phyloP scores from a whole-genome alignment of 2,888 invertebrate species.

The Priapulus caudatus region DNA sequence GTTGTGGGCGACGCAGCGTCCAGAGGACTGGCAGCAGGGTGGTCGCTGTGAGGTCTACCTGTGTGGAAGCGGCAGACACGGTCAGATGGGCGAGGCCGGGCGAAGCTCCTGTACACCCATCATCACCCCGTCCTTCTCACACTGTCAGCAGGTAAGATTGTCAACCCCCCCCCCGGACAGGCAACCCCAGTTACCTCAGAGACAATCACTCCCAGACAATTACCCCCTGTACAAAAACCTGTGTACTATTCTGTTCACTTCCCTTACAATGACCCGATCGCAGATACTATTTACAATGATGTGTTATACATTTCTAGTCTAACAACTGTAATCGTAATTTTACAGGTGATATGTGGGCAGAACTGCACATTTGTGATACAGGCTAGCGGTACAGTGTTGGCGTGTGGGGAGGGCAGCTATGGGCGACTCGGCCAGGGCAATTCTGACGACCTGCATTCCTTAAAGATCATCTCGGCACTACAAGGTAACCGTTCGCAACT shows the following conservation, averaged over 20 bases:
- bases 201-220: too few relatives aligned
- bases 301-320: too few relatives aligned
- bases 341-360: slow-evolving; percentile 51
- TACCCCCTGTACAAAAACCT: too few relatives aligned
- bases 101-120: slow-evolving; percentile 29
- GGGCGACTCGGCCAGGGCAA: slow-evolving; percentile 52
- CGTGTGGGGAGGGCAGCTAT: slow-evolving; percentile 53
- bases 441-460: slow-evolving; percentile 49
- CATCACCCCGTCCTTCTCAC: slow-evolving; percentile 30
- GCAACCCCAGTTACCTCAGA: too few relatives aligned
- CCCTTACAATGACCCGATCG: too few relatives aligned
- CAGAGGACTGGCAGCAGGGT: slow-evolving; percentile 53
- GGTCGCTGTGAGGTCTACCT: slow-evolving; percentile 49
- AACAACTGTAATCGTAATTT: too few relatives aligned
- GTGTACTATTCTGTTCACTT: too few relatives aligned
- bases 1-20: slow-evolving; percentile 48
- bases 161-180: too few relatives aligned
- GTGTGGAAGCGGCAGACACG: slow-evolving; percentile 53
- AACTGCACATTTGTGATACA: slow-evolving; percentile 53
- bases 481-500: slow-evolving; percentile 41
- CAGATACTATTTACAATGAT: too few relatives aligned
- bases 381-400: slow-evolving; percentile 49
- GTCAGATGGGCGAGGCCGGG: slow-evolving; percentile 49
- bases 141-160: slow-evolving; percentile 34
- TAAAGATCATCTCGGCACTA: slow-evolving; percentile 48